Base-by-base conservation (phyloP, 2,797 vertebrate genomes). In the Sphenopsis melanotis region DNA sequence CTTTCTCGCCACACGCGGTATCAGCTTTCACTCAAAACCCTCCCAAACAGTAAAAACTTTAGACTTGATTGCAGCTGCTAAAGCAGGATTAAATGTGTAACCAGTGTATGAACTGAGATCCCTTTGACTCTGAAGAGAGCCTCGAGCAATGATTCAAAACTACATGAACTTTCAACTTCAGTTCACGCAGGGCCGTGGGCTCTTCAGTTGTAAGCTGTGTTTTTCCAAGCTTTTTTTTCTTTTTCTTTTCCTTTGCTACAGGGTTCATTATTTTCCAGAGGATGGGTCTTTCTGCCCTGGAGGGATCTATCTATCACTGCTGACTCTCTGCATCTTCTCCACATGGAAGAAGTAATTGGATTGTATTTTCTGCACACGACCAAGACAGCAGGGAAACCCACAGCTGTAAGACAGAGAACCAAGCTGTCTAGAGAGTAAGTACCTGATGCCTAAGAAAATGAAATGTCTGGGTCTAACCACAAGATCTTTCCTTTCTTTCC, bases 11-110 rank as follows among this genome's bases (percentile, higher is more conserved):
- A 32, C 64, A 83, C 0, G 5, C 0, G 0, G 14, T 46, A 70
- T 68, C 56, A 92, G 34, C 60, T 93, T 92, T 90, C 53, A 68
- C 46, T 95, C 72, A 83, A 82, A 93, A 79, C 20, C 91, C 93
- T 96, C 94, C 95, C 95, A 91, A 57, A 94, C 69, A 75, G 57
- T 95, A 94, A 96, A 92, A 95, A 88, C 52, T 83, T 96, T 66
- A 86, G 53, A 93, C 76, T 83, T 65, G 82, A 86, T 91, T 94
- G 79, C 72, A 81, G 50, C 49, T 0, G 0, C 79, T 89, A 94
- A 92, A 89, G 64, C 69, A 64, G 81, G 68, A 94, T 95, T 93
- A 94, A 94, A 91, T 2, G 7, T 57, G 47, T 50, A 83, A 81
- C 69, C 65, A 57, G 37, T 37, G 75, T 50, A 36, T 89, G 91